Evolutionary conservation across 2,113 vertebrate genomes (phyloP), one percentile per base, ranked within the genome.

Genomic region (Ursus arctos): DNA sequence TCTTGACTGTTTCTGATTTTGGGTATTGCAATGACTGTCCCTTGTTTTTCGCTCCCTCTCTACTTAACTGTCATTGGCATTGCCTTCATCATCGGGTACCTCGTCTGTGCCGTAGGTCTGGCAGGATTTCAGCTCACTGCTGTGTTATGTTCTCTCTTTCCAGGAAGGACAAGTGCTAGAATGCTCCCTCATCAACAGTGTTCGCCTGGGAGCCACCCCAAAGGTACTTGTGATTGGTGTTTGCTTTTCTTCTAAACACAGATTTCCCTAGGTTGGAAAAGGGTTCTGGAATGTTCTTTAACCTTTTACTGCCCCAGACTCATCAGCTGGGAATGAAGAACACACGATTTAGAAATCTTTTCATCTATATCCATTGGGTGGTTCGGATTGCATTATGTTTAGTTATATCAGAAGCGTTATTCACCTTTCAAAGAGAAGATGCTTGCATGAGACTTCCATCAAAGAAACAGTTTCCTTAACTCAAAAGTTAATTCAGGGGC

Each of bases 111-210:
- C 51, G 6, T 26, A 40, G 59, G 10, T 55, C 71, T 95, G 82
- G 21, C 65, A 89, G 80, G 76, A 53, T 55, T 97, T 94, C 76
- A 98, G 79, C 79, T 98, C 83, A 98, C 81, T 33, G 12, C 65
- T 76, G 11, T 65, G 0, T 43, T 76, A 5, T 71, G 28, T 88
- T 93, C 97, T 98, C 95, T 98, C 12, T 94, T 97, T 98, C 96
- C 98, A 99, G 99, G 99, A 99, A 98, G 99, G 99, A 91, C 99
- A 99, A 98, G 99, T 99, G 53, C 99, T 99, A 53, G 99, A 99
- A 99, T 99, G 99, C 94, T 99, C 99, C 77, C 99, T 99, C 95
- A 99, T 99, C 99, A 99, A 99, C 99, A 99, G 99, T 86, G 99
- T 99, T 95, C 99, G 99, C 1, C 98, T 99, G 85, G 99, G 99